Evolutionary conservation across 2,797 vertebrate genomes (phyloP).

Genomic region (Enteromius mattozi): DNA sequence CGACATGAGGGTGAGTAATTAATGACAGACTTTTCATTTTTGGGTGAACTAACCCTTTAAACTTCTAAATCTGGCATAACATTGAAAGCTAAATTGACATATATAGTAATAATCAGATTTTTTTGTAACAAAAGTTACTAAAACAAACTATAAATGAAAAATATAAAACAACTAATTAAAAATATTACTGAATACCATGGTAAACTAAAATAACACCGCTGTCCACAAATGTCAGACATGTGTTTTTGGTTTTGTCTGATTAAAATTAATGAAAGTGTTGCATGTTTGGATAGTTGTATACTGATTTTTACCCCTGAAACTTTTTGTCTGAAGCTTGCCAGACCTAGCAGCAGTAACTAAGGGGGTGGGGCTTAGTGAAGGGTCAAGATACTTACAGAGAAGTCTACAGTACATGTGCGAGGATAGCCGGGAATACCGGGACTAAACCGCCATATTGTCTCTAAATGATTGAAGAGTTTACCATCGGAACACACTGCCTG

Average conservation of each 20-base stretch:
- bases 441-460: constrained; percentile 95
- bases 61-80: background rate
- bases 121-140: background rate
- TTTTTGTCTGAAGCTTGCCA: background rate
- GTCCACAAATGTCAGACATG: background rate
- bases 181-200: background rate
- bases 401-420: constrained; percentile 94
- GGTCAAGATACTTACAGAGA: constrained; percentile 84
- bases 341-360: background rate
- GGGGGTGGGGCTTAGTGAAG: background rate
- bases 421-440: constrained; percentile 95
- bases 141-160: background rate
- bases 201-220: background rate
- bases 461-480: constrained; percentile 94
- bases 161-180: background rate
- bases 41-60: too few species aligned
- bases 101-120: background rate
- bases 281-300: background rate
- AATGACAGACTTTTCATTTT: too few species aligned
- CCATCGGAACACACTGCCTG: constrained; percentile 92
- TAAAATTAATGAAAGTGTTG: background rate
- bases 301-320: background rate
- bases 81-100: background rate
- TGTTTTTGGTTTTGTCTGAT: background rate
- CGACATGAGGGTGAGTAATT: too few species aligned